Conservation (phyloP, 2,888 invertebrate species). For the Protophormia terraenovae region DNA sequence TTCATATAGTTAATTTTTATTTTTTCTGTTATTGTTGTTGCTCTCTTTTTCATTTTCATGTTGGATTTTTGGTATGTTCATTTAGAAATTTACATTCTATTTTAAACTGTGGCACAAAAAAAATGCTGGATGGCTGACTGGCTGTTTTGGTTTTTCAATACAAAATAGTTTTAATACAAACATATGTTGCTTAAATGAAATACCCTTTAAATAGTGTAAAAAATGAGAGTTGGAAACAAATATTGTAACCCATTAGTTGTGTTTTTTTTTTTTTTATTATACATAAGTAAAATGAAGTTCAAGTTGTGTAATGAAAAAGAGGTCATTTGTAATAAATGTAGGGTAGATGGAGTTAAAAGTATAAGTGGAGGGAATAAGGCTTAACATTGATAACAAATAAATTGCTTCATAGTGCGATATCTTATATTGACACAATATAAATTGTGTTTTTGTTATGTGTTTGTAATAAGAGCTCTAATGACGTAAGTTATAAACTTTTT, state of each 20-base stretch:
- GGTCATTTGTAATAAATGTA: slow-evolving; percentile 27
- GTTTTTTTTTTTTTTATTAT: no score
- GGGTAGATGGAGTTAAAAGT: background rate
- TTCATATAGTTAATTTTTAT: slow-evolving; percentile 20
- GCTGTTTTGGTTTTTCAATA: background rate
- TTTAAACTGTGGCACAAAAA: slow-evolving; percentile 34
- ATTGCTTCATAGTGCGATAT: no score
- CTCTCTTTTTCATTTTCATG: slow-evolving; percentile 23
- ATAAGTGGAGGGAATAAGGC: background rate
- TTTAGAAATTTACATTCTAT: slow-evolving; percentile 64
- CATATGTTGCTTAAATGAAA: slow-evolving; percentile 17
- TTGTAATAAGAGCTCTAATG: no score
- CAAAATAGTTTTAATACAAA: slow-evolving; percentile 21
- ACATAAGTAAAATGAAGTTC: slow-evolving; percentile 51
- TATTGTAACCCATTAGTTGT: slow-evolving; percentile 23
- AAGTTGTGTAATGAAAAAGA: slow-evolving; percentile 15
- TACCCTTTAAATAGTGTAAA: background rate
- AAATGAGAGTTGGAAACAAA: background rate
- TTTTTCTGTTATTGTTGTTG: slow-evolving; percentile 8
- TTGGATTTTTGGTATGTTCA: slow-evolving; percentile 48
- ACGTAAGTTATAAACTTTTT: no score
- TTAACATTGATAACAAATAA: no score
- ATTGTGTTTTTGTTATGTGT: no score
- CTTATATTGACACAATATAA: no score
- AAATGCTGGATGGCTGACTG: background rate